Conservation (phyloP, 2,797 vertebrate genomes). For the Microchirus variegatus region DNA sequence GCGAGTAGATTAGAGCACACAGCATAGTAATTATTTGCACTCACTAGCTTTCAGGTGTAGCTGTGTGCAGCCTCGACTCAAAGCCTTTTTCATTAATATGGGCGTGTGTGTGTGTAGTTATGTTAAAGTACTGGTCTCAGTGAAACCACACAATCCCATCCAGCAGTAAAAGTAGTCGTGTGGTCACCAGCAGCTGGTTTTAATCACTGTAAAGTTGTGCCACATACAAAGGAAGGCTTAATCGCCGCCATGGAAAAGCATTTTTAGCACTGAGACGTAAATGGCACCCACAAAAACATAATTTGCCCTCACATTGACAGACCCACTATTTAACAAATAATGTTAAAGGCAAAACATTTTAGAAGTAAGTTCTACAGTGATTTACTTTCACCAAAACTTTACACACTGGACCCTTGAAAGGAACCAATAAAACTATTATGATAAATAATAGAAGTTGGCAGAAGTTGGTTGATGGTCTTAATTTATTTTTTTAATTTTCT, state of each 20-base stretch:
- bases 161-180: slow-evolving; percentile 49
- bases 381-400: no score
- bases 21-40: slow-evolving; percentile 16
- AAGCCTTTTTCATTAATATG: slow-evolving; percentile 8
- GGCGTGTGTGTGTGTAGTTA: slow-evolving; percentile 6
- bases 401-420: no score
- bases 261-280: slow-evolving; percentile 11
- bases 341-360: no score
- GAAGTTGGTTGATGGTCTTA: not conserved
- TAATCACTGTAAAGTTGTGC: slow-evolving; percentile 42
- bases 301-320: not conserved
- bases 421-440: no score
- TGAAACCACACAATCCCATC: slow-evolving; percentile 4
- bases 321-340: not conserved
- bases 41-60: slow-evolving; percentile 6
- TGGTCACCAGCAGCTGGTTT: slow-evolving; percentile 60
- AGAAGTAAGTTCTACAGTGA: no score
- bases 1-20: not conserved
- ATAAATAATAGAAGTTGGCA: no score
- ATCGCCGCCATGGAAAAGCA: no score
- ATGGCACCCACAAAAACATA: slow-evolving; percentile 3
- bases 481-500: not conserved
- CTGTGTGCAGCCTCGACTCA: slow-evolving; percentile 2
- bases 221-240: slow-evolving; percentile 52
- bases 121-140: slow-evolving; percentile 32